These are phyloP conservation scores for Solenopsis invicta DNA, from an alignment of 1,140 invertebrate genomes.

Conservation along the genomic window DNA sequence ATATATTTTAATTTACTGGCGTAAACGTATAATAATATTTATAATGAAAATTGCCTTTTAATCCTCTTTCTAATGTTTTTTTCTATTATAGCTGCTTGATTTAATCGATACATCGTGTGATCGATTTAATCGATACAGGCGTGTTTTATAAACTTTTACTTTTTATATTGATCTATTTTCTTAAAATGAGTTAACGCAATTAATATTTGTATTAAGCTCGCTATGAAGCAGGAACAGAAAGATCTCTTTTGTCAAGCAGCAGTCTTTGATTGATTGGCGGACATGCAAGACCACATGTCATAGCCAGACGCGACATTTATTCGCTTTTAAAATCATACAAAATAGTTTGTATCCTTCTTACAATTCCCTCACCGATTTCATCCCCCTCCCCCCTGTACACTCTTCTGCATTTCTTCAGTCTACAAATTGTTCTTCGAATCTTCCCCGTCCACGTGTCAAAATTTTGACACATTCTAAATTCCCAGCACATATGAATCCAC, in stretches of 20 bases:
- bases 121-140: not conserved
- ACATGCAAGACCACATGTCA: constrained; percentile 82
- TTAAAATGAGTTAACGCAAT: constrained; percentile 19
- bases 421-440: constrained; percentile 57
- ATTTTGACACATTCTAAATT: constrained; percentile 71
- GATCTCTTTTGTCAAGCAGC: constrained; percentile 76
- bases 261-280: constrained; percentile 80
- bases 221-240: constrained; percentile 30
- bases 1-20: not conserved
- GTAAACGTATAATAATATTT: not conserved
- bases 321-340: constrained; percentile 79
- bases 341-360: constrained; percentile 73
- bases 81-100: not conserved
- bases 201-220: constrained; percentile 21
- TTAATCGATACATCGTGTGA: not conserved
- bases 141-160: not conserved
- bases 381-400: not conserved
- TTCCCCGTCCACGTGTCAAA: constrained; percentile 69
- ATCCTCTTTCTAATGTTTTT: constrained; percentile 20
- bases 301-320: constrained; percentile 76
- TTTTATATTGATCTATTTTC: not conserved
- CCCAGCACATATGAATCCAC: constrained; percentile 40
- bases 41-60: not conserved
- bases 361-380: constrained; percentile 44
- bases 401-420: constrained; percentile 26